These are phyloP conservation scores for Prunella fulvescens DNA, from an alignment of 2,113 vertebrate species.

Conservation along the genomic window DNA sequence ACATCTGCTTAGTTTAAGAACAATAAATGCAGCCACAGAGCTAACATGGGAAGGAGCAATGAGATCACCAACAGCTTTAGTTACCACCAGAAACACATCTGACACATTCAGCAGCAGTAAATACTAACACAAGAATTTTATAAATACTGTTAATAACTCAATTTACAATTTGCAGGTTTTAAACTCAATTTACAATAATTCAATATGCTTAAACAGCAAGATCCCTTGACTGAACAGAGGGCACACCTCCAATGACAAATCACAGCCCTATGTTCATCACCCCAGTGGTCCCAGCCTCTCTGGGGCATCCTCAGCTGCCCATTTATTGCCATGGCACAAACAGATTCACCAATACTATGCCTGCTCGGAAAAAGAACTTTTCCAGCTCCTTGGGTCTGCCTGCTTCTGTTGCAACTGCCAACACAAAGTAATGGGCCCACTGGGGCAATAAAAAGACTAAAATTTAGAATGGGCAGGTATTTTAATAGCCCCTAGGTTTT, in stretches of 20 bases:
- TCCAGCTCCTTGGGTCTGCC: background rate
- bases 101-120: background rate
- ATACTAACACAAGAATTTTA: background rate
- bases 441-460: background rate
- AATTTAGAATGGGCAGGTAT: background rate
- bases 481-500: background rate
- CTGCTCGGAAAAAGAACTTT: background rate
- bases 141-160: background rate
- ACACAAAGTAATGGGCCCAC: background rate
- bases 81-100: background rate
- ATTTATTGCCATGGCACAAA: background rate
- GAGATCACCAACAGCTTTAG: background rate
- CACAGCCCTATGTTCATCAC: background rate
- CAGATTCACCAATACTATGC: background rate
- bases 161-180: background rate
- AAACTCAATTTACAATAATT: background rate
- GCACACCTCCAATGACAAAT: background rate
- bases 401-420: background rate
- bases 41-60: background rate
- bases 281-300: background rate
- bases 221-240: background rate
- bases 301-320: background rate
- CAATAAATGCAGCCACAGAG: background rate
- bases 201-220: background rate
- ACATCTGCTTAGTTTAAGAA: background rate